Conservation (phyloP, 2,113 vertebrate genomes). For the Saccopteryx leptura region DNA sequence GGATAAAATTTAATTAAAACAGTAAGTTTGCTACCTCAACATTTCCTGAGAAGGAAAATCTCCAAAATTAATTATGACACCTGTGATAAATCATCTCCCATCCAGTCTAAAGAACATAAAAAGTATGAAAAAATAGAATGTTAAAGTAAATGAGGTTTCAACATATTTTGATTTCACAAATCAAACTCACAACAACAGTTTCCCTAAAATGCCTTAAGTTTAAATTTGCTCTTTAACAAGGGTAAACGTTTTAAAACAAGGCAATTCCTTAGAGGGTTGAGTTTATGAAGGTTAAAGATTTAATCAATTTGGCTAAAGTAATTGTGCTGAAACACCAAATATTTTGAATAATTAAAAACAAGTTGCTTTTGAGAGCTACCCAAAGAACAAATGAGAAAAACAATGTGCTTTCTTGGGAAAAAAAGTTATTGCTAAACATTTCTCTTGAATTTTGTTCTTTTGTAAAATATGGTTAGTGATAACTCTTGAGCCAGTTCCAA, state of each 20-base stretch:
- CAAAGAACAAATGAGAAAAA: neutral
- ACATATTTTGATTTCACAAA: slow-evolving; percentile 63
- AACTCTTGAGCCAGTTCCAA: neutral
- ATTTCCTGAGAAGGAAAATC: neutral
- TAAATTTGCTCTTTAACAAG: slow-evolving; percentile 31
- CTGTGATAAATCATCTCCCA: neutral
- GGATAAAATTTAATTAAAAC: slow-evolving; percentile 24
- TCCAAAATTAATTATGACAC: neutral
- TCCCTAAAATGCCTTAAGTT: slow-evolving; percentile 15
- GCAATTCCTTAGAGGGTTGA: neutral
- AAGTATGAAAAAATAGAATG: neutral
- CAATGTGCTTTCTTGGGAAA: neutral
- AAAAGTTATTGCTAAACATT: neutral
- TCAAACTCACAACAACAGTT: slow-evolving; percentile 45
- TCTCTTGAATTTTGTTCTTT: neutral
- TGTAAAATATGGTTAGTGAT: neutral
- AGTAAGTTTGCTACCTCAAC: neutral
- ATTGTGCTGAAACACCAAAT: neutral
- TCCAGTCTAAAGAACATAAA: neutral
- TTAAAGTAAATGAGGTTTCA: slow-evolving; percentile 36
- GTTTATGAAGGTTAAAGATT: neutral
- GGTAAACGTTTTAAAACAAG: slow-evolving; percentile 7
- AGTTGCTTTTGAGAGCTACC: slow-evolving; percentile 8
- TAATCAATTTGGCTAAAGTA: slow-evolving; percentile 10
- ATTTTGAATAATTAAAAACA: slow-evolving; percentile 47